These are phyloP conservation scores for Sylvilagus floridanus DNA, from an alignment of 2,797 vertebrate species.

Conservation along the genomic window DNA sequence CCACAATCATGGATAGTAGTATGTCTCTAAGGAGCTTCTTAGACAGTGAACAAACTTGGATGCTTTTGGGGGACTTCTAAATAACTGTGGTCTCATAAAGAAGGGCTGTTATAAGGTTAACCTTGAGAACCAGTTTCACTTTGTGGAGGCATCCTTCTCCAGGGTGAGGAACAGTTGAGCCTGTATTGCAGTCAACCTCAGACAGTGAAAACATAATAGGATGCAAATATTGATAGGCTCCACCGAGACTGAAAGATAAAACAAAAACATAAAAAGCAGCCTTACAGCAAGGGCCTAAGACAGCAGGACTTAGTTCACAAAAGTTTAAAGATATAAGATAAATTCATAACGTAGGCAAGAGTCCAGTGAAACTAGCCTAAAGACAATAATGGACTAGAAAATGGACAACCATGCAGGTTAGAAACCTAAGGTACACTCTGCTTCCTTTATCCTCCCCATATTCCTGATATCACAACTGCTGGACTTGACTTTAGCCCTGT, in stretches of 20 bases:
- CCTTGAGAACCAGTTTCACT: constrained; percentile 21
- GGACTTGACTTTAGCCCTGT: neutral
- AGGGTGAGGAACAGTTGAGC: neutral
- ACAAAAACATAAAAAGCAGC: neutral
- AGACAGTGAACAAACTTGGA: constrained; percentile 26
- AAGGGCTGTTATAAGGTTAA: neutral
- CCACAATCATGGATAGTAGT: neutral
- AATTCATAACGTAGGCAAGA: neutral
- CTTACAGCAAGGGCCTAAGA: neutral
- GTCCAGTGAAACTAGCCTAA: neutral
- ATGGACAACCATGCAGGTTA: neutral
- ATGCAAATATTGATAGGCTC: neutral
- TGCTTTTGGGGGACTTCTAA: neutral
- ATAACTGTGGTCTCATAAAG: constrained; percentile 32
- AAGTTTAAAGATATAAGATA: constrained; percentile 17
- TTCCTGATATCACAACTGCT: neutral
- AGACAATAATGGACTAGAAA: neutral
- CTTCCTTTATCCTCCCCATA: neutral
- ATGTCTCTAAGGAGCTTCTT: constrained; percentile 28
- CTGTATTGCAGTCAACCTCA: constrained; percentile 4
- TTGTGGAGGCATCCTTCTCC: neutral
- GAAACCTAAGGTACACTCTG: neutral
- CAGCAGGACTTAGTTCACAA: neutral
- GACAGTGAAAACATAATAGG: constrained; percentile 27
- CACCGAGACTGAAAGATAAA: neutral